Percentiles rank a stretch among this genome's conserved stretches.
Evolutionary conservation across 2,797 vertebrate genomes (phyloP).

Genomic region (Echeneis naucrates): DNA sequence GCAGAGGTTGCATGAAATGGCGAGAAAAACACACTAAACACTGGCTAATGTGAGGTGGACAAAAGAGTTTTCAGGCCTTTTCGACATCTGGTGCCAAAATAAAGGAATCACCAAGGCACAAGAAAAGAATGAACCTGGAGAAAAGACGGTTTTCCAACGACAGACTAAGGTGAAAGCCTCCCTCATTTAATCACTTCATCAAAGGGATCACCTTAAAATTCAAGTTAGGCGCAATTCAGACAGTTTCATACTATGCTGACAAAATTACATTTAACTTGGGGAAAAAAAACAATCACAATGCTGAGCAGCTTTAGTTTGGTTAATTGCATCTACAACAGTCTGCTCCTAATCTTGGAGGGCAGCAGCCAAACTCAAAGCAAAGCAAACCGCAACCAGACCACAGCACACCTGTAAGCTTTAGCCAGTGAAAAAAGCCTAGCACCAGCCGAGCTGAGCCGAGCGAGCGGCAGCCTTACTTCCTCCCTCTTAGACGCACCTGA

Average conservation of each 20-base stretch:
- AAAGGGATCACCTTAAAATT: neutral
- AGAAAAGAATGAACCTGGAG: neutral
- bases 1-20: neutral
- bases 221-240: neutral
- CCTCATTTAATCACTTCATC: neutral
- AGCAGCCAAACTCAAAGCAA: conserved; percentile 57
- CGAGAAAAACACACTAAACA: neutral
- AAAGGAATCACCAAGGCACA: neutral
- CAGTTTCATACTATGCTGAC: neutral
- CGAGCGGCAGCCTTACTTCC: conserved; percentile 81
- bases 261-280: neutral
- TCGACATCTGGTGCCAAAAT: neutral
- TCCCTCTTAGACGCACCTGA: conserved; percentile 88
- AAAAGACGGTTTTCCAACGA: neutral
- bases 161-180: neutral
- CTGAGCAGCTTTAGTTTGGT: conserved; percentile 70
- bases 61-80: neutral
- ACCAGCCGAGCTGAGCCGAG: conserved; percentile 15
- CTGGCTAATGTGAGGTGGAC: neutral
- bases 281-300: conserved; percentile 7
- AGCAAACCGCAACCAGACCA: conserved; percentile 69
- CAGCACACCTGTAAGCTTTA: conserved; percentile 81
- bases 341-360: conserved; percentile 38
- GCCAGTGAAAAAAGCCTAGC: conserved; percentile 62
- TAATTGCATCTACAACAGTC: conserved; percentile 58